Evolutionary conservation across 2,113 vertebrate species (phyloP).

Genomic region (western clawed frog (Xenopus tropicalis)): UCB_Xtro_10.0 CM004445.2:124904501-124905000

Average conservation of each 20-base stretch:
- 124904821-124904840: slow-evolving; percentile 70
- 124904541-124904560: no score
- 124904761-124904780: slow-evolving; percentile 53
- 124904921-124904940: slow-evolving; percentile 12
- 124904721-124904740: slow-evolving; percentile 51
- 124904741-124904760: slow-evolving; percentile 49
- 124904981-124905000: slow-evolving; percentile 13
- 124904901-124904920: slow-evolving; percentile 43
- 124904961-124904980: slow-evolving; percentile 7
- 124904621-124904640: slow-evolving; percentile 9
- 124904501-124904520: no score
- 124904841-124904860: slow-evolving; percentile 57
- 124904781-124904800: slow-evolving; percentile 55
- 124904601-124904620: slow-evolving; percentile 11
- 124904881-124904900: slow-evolving; percentile 50
- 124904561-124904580: no score
- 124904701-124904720: slow-evolving; percentile 47
- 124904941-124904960: background rate
- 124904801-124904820: slow-evolving; percentile 64
- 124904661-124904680: slow-evolving; percentile 38
- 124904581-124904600: background rate
- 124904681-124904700: slow-evolving; percentile 37
- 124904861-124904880: slow-evolving; percentile 60
- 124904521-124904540: no score
- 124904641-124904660: slow-evolving; percentile 5